Evolutionary conservation across 2,113 vertebrate species (phyloP).

Genomic region (Camelus dromedarius): DNA sequence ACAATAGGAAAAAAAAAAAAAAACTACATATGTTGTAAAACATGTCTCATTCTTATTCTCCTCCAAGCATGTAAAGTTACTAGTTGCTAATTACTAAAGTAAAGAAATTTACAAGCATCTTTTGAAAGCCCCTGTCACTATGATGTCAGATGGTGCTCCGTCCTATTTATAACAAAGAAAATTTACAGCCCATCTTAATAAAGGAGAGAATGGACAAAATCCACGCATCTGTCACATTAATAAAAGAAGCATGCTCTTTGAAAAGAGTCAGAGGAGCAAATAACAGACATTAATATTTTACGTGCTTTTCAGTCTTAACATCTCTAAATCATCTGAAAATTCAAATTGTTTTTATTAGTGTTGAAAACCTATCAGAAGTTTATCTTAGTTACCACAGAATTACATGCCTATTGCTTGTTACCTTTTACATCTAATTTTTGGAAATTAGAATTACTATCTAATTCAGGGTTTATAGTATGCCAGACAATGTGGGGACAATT

Average conservation of each 20-base stretch:
- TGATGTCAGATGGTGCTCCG: neutral
- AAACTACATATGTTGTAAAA: neutral
- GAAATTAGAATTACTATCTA: neutral
- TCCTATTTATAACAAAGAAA: neutral
- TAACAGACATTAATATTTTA: neutral
- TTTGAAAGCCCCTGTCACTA: neutral
- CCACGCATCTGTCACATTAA: neutral
- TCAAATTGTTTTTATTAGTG: neutral
- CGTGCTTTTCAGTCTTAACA: neutral
- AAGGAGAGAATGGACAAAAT: neutral
- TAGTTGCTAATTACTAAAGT: neutral
- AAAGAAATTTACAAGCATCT: neutral
- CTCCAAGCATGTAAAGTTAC: neutral
- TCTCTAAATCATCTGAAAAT: slow-evolving; percentile 7
- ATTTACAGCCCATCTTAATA: neutral
- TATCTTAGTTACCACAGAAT: neutral
- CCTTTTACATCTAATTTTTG: neutral
- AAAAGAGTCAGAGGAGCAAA: neutral
- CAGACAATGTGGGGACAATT: neutral
- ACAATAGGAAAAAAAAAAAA: neutral
- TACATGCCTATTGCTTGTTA: neutral
- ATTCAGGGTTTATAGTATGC: neutral
- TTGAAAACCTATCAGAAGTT: neutral
- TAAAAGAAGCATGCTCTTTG: neutral
- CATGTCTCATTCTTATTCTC: neutral